Evolutionary conservation across 2,888 invertebrate genomes (phyloP).

Genomic region (Iselma pallidipennis): DNA sequence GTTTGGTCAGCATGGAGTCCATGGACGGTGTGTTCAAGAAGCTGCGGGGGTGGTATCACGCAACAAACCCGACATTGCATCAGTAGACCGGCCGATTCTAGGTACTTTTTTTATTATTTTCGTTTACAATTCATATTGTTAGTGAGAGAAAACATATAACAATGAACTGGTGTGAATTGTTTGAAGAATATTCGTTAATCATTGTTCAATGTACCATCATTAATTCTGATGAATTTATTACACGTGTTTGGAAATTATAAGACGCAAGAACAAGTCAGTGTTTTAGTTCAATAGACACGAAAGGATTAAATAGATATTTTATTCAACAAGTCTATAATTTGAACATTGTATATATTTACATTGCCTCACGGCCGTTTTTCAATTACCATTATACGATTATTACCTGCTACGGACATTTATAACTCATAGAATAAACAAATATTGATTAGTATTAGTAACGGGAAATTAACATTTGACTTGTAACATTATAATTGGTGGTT

Average conservation of each 20-base stretch:
- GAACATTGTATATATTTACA: slow-evolving; percentile 4
- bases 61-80: slow-evolving; percentile 73
- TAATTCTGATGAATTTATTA: neutral
- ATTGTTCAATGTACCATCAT: no score
- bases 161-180: neutral
- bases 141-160: neutral
- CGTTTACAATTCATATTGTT: neutral
- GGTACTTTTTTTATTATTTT: slow-evolving; percentile 28
- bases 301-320: slow-evolving; percentile 1
- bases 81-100: slow-evolving; percentile 44
- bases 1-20: slow-evolving; percentile 74
- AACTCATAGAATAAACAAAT: slow-evolving; percentile 17
- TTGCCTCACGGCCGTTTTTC: slow-evolving; percentile 17
- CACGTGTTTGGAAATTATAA: no score
- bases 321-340: slow-evolving; percentile 7
- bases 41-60: slow-evolving; percentile 76
- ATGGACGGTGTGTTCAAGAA: slow-evolving; percentile 75
- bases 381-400: slow-evolving; percentile 22
- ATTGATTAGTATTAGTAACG: slow-evolving; percentile 9
- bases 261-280: no score
- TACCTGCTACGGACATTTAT: slow-evolving; percentile 19
- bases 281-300: neutral
- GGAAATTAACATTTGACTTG: neutral
- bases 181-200: neutral
- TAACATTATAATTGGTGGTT: neutral